Conservation (phyloP, 2,113 vertebrate genomes). For the Amphiprion percula region DNA sequence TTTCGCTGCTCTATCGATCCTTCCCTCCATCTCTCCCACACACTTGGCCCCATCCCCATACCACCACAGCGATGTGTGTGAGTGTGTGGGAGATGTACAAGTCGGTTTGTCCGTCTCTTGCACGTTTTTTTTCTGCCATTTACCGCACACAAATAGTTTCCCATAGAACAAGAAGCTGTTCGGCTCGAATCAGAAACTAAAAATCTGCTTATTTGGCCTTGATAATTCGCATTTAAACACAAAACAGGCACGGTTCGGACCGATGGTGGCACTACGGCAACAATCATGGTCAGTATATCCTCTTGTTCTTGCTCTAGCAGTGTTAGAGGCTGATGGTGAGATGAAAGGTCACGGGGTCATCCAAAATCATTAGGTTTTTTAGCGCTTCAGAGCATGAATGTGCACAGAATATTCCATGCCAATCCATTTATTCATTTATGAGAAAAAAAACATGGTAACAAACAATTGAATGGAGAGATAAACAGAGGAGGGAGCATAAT, state of each 20-base stretch:
- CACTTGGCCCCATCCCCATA: slow-evolving; percentile 74
- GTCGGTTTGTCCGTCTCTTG: slow-evolving; percentile 63
- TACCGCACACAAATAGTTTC: slow-evolving; percentile 61
- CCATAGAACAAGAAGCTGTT: slow-evolving; percentile 15
- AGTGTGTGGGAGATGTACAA: slow-evolving; percentile 70
- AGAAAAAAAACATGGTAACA: not conserved
- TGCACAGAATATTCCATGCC: not conserved
- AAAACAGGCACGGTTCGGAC: not conserved
- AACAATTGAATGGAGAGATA: not conserved
- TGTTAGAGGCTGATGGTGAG: not conserved
- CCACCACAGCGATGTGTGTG: slow-evolving; percentile 44
- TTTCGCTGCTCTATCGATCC: slow-evolving; percentile 81
- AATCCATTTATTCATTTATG: slow-evolving; percentile 8
- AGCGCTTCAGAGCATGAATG: not conserved
- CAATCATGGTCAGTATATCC: not conserved
- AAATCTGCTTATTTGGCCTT: not conserved
- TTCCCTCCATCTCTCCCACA: slow-evolving; percentile 77
- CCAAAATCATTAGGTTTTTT: not conserved
- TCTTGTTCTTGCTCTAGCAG: too few relatives aligned
- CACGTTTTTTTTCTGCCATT: slow-evolving; percentile 39
- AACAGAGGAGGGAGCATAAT: not conserved
- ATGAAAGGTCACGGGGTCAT: too few relatives aligned
- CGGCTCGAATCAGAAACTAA: not conserved
- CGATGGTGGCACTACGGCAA: not conserved
- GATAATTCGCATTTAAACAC: not conserved